phyloP scores from a whole-genome alignment of 2,888 invertebrate species.

The Trichopria drosophilae region DNA sequence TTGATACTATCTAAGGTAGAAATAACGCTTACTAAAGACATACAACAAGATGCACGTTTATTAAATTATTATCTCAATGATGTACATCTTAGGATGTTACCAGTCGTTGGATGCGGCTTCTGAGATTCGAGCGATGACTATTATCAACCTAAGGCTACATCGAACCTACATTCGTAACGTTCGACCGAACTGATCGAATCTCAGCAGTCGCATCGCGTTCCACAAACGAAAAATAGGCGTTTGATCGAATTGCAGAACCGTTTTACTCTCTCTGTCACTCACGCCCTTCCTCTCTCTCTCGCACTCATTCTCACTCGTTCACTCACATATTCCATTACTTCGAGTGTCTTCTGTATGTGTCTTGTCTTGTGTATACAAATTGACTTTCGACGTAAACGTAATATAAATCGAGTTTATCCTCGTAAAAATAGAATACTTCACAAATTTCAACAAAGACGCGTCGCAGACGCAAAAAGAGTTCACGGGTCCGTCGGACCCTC shows the following conservation, averaged over 20 bases:
- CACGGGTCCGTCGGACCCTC: too few species aligned
- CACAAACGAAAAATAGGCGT: too few species aligned
- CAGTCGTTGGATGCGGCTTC: constrained; percentile 30
- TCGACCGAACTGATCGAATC: constrained; percentile 29
- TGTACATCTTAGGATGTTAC: constrained; percentile 50
- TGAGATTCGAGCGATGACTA: constrained; percentile 27
- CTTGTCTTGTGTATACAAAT: constrained; percentile 9
- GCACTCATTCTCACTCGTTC: constrained; percentile 5
- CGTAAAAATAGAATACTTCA: constrained; percentile 24
- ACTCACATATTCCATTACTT: constrained; percentile 4
- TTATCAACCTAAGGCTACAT: constrained; percentile 7
- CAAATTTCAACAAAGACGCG: constrained; percentile 19
- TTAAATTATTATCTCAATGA: constrained; percentile 50
- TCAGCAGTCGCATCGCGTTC: constrained; percentile 36
- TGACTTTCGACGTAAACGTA: constrained; percentile 21
- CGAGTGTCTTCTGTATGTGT: constrained; percentile 17
- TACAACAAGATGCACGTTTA: constrained; percentile 57
- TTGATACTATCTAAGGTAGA: too few species aligned
- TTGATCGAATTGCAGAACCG: too few species aligned
- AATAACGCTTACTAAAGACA: too few species aligned
- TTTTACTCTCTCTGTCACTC: too few species aligned
- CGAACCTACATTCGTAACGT: constrained; percentile 14
- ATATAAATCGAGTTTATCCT: constrained; percentile 20
- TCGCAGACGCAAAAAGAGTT: constrained; percentile 26
- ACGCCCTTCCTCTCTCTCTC: constrained; percentile 1